phyloP scores from a whole-genome alignment of 2,797 vertebrate genomes.

The Pseudomugil gertrudae region DNA sequence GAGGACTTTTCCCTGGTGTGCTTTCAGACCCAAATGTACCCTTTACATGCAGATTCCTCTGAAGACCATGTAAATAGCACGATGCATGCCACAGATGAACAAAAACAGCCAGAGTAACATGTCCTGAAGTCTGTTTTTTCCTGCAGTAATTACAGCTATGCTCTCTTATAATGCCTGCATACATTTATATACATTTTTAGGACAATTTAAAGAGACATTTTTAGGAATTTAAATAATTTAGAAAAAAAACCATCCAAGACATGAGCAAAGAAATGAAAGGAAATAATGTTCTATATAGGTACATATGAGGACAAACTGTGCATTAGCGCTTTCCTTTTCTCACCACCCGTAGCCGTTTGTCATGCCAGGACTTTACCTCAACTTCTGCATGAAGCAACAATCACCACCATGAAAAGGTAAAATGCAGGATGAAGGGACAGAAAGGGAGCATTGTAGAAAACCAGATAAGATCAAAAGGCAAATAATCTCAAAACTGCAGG shows the following conservation, averaged over 20 bases:
- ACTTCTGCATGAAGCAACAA: slow-evolving; percentile 10
- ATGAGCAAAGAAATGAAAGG: neutral
- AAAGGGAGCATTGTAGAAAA: slow-evolving; percentile 27
- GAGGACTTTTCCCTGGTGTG: slow-evolving; percentile 45
- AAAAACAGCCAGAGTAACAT: slow-evolving; percentile 27
- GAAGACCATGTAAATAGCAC: slow-evolving; percentile 34
- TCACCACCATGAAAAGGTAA: slow-evolving; percentile 2
- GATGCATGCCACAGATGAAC: slow-evolving; percentile 30
- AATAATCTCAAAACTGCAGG: slow-evolving; percentile 23
- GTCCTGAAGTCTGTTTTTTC: slow-evolving; percentile 17
- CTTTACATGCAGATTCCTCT: slow-evolving; percentile 41
- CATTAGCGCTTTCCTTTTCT: neutral
- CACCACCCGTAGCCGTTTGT: neutral
- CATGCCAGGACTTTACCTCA: neutral
- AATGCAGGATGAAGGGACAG: too few species aligned
- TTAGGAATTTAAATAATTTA: neutral
- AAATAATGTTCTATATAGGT: neutral
- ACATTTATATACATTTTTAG: neutral
- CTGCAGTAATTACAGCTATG: neutral
- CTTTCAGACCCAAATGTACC: slow-evolving; percentile 18
- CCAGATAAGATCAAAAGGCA: slow-evolving; percentile 47
- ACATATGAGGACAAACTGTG: neutral
- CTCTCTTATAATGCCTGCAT: neutral
- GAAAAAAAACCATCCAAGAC: neutral
- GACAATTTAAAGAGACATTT: neutral